phyloP scores from a whole-genome alignment of 2,113 vertebrate genomes.

The Trogon surrucura region DNA sequence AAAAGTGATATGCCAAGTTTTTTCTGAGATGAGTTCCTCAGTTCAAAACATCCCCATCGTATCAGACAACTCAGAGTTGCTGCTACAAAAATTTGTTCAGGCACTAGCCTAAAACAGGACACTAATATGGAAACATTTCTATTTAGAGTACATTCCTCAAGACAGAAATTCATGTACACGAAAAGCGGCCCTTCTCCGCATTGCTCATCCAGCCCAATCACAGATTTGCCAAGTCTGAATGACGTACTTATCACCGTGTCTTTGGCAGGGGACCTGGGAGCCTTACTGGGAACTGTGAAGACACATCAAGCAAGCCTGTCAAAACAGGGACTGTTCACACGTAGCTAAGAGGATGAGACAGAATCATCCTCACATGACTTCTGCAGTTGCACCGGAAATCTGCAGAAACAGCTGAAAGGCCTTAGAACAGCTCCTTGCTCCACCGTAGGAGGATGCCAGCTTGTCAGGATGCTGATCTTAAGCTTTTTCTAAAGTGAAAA shows the following conservation, averaged over 20 bases:
- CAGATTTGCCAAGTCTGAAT: constrained; percentile 20
- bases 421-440: not conserved
- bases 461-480: not conserved
- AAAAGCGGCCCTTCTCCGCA: not conserved
- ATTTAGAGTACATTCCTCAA: not conserved
- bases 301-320: constrained; percentile 48
- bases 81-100: not conserved
- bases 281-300: constrained; percentile 47
- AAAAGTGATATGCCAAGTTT: not conserved
- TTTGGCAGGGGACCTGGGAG: constrained; percentile 51
- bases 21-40: not conserved
- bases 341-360: constrained; percentile 34
- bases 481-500: not conserved
- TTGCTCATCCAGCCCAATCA: not conserved
- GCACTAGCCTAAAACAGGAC: not conserved
- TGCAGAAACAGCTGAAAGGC: not conserved
- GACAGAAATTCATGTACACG: not conserved
- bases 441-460: not conserved
- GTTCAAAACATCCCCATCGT: not conserved
- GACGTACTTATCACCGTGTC: constrained; percentile 21
- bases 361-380: constrained; percentile 41
- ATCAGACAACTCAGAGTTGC: not conserved
- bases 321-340: constrained; percentile 52
- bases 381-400: not conserved
- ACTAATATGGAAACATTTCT: not conserved